These are phyloP conservation scores for Marmota monax DNA, from an alignment of 2,113 vertebrate species.

Conservation along the genomic window DNA sequence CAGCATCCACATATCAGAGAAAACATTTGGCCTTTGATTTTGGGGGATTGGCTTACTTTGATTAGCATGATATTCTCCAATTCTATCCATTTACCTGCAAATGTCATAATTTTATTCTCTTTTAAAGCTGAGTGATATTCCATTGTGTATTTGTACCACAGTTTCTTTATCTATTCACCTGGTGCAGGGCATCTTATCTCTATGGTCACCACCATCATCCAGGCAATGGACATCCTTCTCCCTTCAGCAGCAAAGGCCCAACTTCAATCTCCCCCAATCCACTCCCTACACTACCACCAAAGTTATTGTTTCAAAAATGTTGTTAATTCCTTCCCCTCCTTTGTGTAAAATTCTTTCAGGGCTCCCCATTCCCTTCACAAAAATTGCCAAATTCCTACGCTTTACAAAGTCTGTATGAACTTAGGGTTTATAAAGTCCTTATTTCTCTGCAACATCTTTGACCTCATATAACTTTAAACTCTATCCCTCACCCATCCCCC, in stretches of 20 bases:
- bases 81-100: no score
- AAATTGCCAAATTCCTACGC: background rate
- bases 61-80: no score
- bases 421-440: background rate
- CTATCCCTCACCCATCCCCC: background rate
- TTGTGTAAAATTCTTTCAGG: background rate
- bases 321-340: background rate
- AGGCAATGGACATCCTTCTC: background rate
- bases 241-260: background rate
- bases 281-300: background rate
- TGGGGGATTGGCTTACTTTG: no score
- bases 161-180: no score
- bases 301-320: background rate
- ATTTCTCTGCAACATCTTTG: conserved; percentile 1
- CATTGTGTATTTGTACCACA: no score
- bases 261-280: background rate
- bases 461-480: background rate
- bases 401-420: background rate
- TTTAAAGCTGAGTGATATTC: no score
- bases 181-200: background rate
- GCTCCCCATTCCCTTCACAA: background rate
- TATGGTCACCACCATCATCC: background rate
- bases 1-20: no score
- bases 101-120: no score
- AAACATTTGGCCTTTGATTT: no score